Conservation (phyloP, 2,113 vertebrate species). For the Bubo scandiacus region DNA sequence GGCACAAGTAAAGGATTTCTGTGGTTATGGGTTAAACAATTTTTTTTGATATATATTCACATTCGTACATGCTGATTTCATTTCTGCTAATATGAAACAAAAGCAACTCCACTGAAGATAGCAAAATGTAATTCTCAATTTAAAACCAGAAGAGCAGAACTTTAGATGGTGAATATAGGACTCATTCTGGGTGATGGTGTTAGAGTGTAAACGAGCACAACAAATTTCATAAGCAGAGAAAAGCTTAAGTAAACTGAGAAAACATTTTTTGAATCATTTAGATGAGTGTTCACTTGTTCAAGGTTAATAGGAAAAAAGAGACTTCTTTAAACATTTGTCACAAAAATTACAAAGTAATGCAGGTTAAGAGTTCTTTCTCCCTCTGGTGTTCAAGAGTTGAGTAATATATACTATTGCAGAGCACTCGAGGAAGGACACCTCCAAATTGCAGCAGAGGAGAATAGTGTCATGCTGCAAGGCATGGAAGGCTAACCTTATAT, state of each 20-base stretch:
- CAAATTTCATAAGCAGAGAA: background rate
- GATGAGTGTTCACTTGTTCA: background rate
- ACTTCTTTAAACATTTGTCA: background rate
- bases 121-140: background rate
- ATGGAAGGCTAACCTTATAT: background rate
- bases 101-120: background rate
- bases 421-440: background rate
- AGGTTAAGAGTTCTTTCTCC: background rate
- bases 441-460: background rate
- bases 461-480: background rate
- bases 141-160: background rate
- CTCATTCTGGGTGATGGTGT: background rate
- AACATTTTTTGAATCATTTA: background rate
- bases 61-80: background rate
- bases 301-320: background rate
- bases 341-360: background rate
- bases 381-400: background rate
- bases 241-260: background rate
- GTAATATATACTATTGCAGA: background rate
- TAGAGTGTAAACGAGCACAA: background rate
- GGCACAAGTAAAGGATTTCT: background rate
- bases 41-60: background rate
- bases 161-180: background rate
- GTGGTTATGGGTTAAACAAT: background rate
- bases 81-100: background rate